These are phyloP conservation scores for Platyura marginata DNA, from an alignment of 1,140 invertebrate genomes.

Conservation along the genomic window DNA sequence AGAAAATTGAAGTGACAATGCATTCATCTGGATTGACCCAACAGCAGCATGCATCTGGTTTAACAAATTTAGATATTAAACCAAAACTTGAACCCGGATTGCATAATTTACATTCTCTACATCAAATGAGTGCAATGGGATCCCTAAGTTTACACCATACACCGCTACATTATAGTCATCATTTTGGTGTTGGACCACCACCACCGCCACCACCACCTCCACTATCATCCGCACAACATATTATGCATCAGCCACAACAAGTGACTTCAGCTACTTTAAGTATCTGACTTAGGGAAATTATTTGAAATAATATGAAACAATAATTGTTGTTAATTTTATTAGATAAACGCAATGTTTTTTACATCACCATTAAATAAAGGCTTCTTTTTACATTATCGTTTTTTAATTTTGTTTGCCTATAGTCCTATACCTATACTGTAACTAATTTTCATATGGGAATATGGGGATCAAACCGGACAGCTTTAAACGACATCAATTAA, in stretches of 20 bases:
- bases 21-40: not conserved
- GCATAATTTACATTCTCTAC: not conserved
- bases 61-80: not conserved
- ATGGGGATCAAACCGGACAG: too few relatives aligned
- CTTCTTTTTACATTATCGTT: too few relatives aligned
- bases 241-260: not conserved
- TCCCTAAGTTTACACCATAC: not conserved
- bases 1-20: constrained; percentile 31
- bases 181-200: not conserved
- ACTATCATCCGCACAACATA: not conserved
- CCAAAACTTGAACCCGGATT: not conserved
- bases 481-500: too few relatives aligned
- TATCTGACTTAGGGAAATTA: too few relatives aligned
- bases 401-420: too few relatives aligned
- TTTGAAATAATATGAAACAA: too few relatives aligned
- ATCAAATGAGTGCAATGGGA: not conserved
- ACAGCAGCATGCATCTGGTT: not conserved
- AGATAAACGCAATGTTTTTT: too few relatives aligned
- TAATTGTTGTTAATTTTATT: too few relatives aligned
- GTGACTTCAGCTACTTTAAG: too few relatives aligned
- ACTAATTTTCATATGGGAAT: too few relatives aligned
- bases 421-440: too few relatives aligned
- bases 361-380: too few relatives aligned
- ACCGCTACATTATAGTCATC: not conserved
- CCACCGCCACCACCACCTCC: not conserved